phyloP scores from a whole-genome alignment of 2,888 invertebrate genomes.

The Erebia palarica region DNA sequence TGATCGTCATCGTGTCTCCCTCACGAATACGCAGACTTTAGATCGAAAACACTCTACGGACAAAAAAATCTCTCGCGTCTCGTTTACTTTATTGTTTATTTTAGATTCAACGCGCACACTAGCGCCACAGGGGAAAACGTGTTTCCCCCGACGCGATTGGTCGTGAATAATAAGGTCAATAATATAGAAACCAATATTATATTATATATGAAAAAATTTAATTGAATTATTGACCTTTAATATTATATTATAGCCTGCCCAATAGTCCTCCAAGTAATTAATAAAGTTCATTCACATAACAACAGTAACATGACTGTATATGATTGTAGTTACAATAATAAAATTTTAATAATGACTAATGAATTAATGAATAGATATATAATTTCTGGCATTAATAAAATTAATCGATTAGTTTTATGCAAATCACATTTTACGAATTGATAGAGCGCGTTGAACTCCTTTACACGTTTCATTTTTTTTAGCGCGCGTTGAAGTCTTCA shows the following conservation, averaged over 20 bases:
- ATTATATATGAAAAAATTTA: too few relatives aligned
- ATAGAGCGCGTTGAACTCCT: slow-evolving; percentile 42
- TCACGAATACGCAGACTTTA: too few relatives aligned
- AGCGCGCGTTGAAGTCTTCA: slow-evolving; percentile 18
- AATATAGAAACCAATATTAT: too few relatives aligned
- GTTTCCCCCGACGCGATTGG: too few relatives aligned
- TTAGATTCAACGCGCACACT: too few relatives aligned
- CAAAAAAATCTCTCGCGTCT: too few relatives aligned
- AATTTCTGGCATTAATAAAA: not conserved
- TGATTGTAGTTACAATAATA: not conserved
- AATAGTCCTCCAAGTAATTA: not conserved
- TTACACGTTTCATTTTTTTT: slow-evolving; percentile 22
- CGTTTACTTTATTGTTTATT: too few relatives aligned
- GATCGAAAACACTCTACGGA: too few relatives aligned
- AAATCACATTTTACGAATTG: not conserved
- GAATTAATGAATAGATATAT: not conserved
- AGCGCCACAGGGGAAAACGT: too few relatives aligned
- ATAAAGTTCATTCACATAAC: not conserved
- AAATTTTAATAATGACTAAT: not conserved
- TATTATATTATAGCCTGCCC: not conserved
- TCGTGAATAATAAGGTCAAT: too few relatives aligned
- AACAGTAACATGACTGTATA: not conserved
- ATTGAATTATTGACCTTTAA: not conserved
- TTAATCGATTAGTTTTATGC: not conserved
- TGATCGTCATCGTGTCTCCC: too few relatives aligned